Percentiles rank a stretch among this genome's conserved stretches.
Conservation (phyloP, 2,113 vertebrate genomes). For the Cheirogaleus medius region DNA sequence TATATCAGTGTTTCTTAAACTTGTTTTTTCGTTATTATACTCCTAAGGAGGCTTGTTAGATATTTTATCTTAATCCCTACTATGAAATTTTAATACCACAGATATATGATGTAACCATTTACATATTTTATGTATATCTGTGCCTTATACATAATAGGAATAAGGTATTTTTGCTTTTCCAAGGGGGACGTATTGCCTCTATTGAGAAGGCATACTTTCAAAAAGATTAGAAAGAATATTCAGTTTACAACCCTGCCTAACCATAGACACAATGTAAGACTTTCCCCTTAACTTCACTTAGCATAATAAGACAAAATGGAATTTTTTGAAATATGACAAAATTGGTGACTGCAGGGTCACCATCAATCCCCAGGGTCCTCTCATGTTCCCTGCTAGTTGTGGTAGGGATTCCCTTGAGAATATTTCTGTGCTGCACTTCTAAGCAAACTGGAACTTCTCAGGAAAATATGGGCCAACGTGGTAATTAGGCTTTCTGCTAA, state of each 20-base stretch:
- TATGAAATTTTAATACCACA: background rate
- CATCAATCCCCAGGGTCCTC: background rate
- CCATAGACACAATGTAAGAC: background rate
- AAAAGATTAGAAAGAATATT: background rate
- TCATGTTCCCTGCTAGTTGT: background rate
- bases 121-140: background rate
- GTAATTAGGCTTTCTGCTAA: background rate
- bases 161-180: background rate
- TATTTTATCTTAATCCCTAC: background rate
- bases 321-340: background rate
- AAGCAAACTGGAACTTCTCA: background rate
- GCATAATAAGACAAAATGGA: background rate
- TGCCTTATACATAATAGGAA: background rate
- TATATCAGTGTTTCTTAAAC: background rate
- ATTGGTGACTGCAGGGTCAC: background rate
- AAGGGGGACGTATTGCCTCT: background rate
- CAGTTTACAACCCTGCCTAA: background rate
- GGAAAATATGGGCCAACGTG: background rate
- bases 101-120: background rate
- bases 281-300: background rate
- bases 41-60: background rate
- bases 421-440: background rate
- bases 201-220: background rate
- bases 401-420: background rate
- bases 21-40: background rate